A percentile compares a stretch with the other conserved stretches of the same genome.
Conservation (phyloP, 2,888 invertebrate genomes). For the Cepaea hortensis region DNA sequence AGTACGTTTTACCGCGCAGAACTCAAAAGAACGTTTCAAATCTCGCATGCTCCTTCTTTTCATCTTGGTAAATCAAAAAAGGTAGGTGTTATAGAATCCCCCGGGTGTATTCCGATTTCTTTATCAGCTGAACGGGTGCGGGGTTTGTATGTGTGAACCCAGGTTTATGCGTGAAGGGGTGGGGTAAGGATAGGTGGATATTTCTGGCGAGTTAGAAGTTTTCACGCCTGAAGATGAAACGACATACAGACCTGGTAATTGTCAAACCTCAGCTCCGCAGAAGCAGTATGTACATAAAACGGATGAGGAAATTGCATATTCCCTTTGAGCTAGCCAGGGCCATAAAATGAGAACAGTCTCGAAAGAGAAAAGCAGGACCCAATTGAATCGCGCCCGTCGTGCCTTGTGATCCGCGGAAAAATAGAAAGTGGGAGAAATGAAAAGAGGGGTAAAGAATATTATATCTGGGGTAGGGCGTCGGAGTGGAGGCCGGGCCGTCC, state of each 20-base stretch:
- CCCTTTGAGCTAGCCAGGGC: slow-evolving; percentile 23
- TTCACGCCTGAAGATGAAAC: slow-evolving; percentile 33
- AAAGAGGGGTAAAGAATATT: too few relatives aligned
- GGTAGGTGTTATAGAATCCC: slow-evolving; percentile 30
- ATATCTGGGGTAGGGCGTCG: too few relatives aligned
- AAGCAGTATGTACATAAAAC: slow-evolving; percentile 36
- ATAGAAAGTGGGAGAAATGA: neutral
- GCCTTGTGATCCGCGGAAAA: neutral
- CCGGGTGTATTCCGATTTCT: slow-evolving; percentile 17
- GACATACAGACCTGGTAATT: slow-evolving; percentile 27
- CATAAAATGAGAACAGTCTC: slow-evolving; percentile 28
- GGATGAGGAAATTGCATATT: slow-evolving; percentile 30
- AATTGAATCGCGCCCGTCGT: slow-evolving; percentile 14
- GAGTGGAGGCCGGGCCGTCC: too few relatives aligned
- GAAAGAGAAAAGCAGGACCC: slow-evolving; percentile 28
- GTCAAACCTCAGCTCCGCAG: slow-evolving; percentile 36
- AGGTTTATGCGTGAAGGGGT: neutral
- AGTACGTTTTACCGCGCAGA: slow-evolving; percentile 15
- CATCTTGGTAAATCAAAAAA: slow-evolving; percentile 28
- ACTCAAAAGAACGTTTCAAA: slow-evolving; percentile 12
- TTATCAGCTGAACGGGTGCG: neutral
- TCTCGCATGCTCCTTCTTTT: slow-evolving; percentile 13
- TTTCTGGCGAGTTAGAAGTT: slow-evolving; percentile 4
- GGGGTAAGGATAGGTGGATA: neutral
- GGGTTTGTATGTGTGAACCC: neutral